Evolutionary conservation across 1,140 invertebrate species (phyloP), one percentile per base, ranked within the genome.

Genomic region (Parapsyche elsis): DNA sequence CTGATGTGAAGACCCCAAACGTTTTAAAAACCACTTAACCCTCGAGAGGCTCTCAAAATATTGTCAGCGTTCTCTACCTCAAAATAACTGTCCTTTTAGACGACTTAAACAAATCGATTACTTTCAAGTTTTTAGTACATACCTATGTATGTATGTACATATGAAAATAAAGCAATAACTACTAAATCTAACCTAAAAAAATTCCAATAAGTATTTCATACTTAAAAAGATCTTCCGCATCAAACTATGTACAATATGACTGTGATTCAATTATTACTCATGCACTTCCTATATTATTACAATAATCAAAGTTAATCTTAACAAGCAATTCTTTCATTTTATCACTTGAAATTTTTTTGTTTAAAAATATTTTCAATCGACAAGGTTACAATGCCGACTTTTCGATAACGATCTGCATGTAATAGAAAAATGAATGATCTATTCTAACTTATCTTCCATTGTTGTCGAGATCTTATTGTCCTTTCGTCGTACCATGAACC

Each of bases 21-120:
- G 49, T 76, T 79, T 77, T 82, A 82, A 82, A 82, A 82, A 76
- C 78, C 81, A 80, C 81, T 82, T 77, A 79, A 67, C 64, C 67
- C 49, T 61, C 75, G 75, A 77, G 49, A 16, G 38, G 44, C 19
- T 16, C 57, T 82, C 75, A 59, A 59, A 26, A 67, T 14, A 67
- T 38, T 57, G 38, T 14, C 10, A 23, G 7, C 81, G 75, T 82
- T 77, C 1, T 73, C 64, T 67, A 61, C 74, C 71, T 21, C 19
- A 2, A 53, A 53, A 12, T 53, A 46, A 7, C 12, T 16, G 49
- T 5, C 12, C 49, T 53, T 53, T 2, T 5, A 53, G 12, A 14
- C 49, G 49, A 5, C 12, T 53, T 53, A 53, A 12, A 46, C 12
- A 7, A 46, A 7, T 7, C 12, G 45, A 46, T 46, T 46, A 7